A percentile compares a stretch with the other conserved stretches of the same genome.
These are phyloP conservation scores for Maccullochella peelii DNA, from an alignment of 2,113 vertebrate species.

Conservation along the genomic window DNA sequence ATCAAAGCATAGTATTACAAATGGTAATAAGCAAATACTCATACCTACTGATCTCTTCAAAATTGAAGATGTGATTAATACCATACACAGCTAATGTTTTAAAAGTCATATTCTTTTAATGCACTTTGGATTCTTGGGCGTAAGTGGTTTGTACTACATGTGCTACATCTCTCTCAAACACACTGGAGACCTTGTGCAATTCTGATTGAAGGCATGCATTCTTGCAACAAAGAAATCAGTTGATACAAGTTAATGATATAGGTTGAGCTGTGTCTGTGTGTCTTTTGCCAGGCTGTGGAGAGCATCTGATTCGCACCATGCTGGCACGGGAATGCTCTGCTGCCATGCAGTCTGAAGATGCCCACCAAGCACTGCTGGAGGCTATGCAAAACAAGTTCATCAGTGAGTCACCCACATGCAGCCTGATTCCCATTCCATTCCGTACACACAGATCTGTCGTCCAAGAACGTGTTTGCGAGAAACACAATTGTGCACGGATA, in stretches of 20 bases:
- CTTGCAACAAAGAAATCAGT: not conserved
- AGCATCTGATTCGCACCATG: constrained; percentile 98
- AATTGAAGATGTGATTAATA: constrained; percentile 25
- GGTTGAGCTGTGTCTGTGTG: constrained; percentile 38
- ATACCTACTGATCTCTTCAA: not conserved
- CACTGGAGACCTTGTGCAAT: constrained; percentile 1
- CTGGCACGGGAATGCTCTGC: constrained; percentile 97
- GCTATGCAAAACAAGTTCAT: constrained; percentile 99
- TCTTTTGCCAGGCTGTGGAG: constrained; percentile 91
- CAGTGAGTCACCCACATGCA: constrained; percentile 86
- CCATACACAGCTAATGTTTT: constrained; percentile 32
- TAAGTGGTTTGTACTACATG: constrained; percentile 22
- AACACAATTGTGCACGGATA: constrained; percentile 25
- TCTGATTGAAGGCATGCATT: not conserved
- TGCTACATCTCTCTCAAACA: constrained; percentile 2
- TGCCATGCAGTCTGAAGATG: constrained; percentile 96
- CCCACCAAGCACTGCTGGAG: constrained; percentile 96
- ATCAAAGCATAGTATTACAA: constrained; percentile 27
- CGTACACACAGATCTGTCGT: constrained; percentile 40
- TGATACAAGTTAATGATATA: not conserved
- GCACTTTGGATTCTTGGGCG: not conserved
- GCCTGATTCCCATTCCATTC: constrained; percentile 25
- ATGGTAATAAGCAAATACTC: constrained; percentile 14
- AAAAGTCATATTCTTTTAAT: constrained; percentile 9
- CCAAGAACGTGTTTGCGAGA: constrained; percentile 55